Percentiles rank a stretch among this genome's conserved stretches.
Evolutionary conservation across 23 tunicate genomes (phyloP).

Genomic region (Diplosoma virens): DNA sequence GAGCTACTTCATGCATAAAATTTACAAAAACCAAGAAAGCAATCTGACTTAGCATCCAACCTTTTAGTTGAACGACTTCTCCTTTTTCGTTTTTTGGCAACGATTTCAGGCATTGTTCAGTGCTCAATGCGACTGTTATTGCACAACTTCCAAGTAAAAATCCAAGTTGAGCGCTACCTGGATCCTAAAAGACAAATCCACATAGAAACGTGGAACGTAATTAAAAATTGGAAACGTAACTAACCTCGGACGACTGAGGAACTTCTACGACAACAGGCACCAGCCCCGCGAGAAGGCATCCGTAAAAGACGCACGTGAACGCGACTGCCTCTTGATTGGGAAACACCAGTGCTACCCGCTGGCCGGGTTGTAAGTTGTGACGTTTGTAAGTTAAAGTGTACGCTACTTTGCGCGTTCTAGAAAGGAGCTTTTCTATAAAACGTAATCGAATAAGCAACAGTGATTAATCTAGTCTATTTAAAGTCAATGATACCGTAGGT

Average conservation of each 20-base stretch:
- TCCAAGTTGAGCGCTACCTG: slow-evolving; percentile 91
- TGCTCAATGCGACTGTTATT: slow-evolving; percentile 66
- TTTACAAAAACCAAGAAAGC: no score
- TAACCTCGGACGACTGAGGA: slow-evolving; percentile 82
- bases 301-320: slow-evolving; percentile 67
- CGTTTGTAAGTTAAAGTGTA: slow-evolving; percentile 63
- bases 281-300: slow-evolving; percentile 83
- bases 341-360: slow-evolving; percentile 77
- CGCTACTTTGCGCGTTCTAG: slow-evolving; percentile 72
- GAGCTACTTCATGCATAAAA: no score
- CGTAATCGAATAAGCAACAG: no score
- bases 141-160: slow-evolving; percentile 88
- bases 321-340: slow-evolving; percentile 85
- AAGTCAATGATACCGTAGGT: slow-evolving; percentile 97
- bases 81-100: slow-evolving; percentile 88
- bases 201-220: background rate
- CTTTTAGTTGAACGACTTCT: slow-evolving; percentile 66
- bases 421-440: slow-evolving; percentile 67
- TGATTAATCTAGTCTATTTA: no score
- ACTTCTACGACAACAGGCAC: slow-evolving; percentile 96
- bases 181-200: slow-evolving; percentile 41
- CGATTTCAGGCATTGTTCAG: slow-evolving; percentile 75
- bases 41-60: no score
- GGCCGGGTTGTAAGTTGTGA: slow-evolving; percentile 54
- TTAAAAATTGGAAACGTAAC: background rate